Conservation (phyloP, 2,113 vertebrate species). For the Eulemur rufifrons region DNA sequence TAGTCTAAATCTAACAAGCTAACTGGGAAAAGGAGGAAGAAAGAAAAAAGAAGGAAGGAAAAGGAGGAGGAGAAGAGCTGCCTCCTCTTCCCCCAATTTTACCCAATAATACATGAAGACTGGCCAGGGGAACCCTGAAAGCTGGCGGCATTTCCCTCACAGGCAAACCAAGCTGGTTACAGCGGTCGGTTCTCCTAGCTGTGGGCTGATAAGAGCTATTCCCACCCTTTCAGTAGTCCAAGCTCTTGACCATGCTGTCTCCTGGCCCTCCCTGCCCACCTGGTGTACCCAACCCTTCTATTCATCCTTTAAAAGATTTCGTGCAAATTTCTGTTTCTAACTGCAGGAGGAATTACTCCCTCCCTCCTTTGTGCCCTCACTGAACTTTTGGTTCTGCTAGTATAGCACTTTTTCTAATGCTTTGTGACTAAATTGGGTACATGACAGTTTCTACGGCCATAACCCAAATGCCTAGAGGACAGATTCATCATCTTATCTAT, state of each 20-base stretch:
- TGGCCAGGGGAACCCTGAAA: fast-evolving
- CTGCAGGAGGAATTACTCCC: neutral
- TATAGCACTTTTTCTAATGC: neutral
- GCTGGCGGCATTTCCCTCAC: neutral
- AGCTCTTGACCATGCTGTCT: neutral
- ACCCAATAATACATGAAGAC: neutral
- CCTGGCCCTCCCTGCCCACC: neutral
- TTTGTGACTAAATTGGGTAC: too few species aligned
- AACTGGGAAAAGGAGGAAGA: neutral
- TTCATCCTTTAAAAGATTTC: neutral
- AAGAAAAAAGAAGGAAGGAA: neutral
- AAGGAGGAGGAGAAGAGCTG: neutral
- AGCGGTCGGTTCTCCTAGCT: neutral
- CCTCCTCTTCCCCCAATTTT: too few species aligned
- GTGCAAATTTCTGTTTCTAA: neutral
- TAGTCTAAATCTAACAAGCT: neutral
- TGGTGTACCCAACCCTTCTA: neutral
- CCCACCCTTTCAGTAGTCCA: neutral
- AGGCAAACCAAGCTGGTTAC: fast-evolving
- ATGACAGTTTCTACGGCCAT: neutral
- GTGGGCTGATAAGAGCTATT: neutral
- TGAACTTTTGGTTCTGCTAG: neutral
- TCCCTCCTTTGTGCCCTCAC: neutral
- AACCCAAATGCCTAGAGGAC: neutral
- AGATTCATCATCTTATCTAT: neutral